These are phyloP conservation scores for Dendropsophus ebraccatus DNA, from an alignment of 2,113 vertebrate genomes.

Conservation along the genomic window DNA sequence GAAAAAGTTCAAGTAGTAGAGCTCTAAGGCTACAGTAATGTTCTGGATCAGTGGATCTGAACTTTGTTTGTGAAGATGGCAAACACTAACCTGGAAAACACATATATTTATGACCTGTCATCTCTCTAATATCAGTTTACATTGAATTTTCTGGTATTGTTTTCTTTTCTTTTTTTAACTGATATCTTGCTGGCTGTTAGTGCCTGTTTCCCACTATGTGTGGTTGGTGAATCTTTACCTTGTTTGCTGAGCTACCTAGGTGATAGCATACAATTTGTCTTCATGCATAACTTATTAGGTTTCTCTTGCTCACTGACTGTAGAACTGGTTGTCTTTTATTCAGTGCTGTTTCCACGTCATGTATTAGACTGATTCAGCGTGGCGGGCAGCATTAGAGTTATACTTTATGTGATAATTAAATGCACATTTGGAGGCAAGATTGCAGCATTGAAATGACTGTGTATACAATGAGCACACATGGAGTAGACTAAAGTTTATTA, in stretches of 20 bases:
- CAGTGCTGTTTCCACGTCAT: constrained; percentile 21
- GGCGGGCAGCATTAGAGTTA: constrained; percentile 8
- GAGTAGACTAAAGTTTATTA: neutral
- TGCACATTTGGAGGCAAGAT: neutral
- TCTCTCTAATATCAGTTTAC: constrained; percentile 21
- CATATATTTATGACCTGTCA: constrained; percentile 35
- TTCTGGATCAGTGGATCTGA: constrained; percentile 52
- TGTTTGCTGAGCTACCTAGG: constrained; percentile 59
- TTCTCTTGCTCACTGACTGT: constrained; percentile 53
- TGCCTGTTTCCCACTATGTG: neutral
- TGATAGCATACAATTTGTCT: constrained; percentile 59
- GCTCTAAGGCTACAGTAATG: constrained; percentile 39
- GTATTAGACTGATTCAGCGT: constrained; percentile 13
- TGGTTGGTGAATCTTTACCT: constrained; percentile 50
- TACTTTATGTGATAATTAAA: constrained; percentile 35
- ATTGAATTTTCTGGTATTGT: neutral
- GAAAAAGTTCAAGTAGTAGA: constrained; percentile 49
- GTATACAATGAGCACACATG: neutral
- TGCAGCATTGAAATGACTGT: neutral
- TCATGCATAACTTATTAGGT: constrained; percentile 60
- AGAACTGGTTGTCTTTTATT: constrained; percentile 48
- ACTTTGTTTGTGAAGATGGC: constrained; percentile 50
- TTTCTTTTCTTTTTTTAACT: constrained; percentile 16
- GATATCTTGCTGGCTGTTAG: constrained; percentile 8
- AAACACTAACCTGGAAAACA: constrained; percentile 39